phyloP scores from a whole-genome alignment of 2,113 vertebrate genomes.

The Sarotherodon lohbergeri region DNA sequence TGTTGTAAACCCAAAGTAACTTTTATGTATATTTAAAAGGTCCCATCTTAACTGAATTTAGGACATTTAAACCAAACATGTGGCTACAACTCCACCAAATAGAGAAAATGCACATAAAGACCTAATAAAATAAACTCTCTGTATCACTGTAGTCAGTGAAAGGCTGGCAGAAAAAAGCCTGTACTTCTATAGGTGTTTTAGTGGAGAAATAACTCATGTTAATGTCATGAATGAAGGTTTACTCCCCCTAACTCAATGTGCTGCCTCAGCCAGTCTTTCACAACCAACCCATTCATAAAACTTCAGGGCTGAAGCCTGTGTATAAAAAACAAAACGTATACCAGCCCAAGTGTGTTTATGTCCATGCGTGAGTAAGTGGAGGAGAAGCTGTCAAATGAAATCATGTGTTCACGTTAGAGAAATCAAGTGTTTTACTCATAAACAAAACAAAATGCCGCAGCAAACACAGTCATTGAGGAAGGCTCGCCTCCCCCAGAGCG shows the following conservation, averaged over 20 bases:
- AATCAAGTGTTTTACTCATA: slow-evolving; percentile 25
- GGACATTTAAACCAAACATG: not conserved
- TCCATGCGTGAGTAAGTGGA: not conserved
- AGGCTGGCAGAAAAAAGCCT: not conserved
- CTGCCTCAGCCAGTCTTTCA: slow-evolving; percentile 76
- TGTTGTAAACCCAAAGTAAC: not conserved
- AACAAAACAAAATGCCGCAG: slow-evolving; percentile 8
- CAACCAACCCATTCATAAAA: slow-evolving; percentile 81
- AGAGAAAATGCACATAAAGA: not conserved
- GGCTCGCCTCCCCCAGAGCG: not conserved
- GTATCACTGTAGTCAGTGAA: not conserved
- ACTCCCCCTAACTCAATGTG: slow-evolving; percentile 65
- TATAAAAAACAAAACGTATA: not conserved
- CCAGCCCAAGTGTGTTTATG: slow-evolving; percentile 19
- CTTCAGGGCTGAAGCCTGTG: slow-evolving; percentile 34
- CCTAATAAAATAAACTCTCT: not conserved
- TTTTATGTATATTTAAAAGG: not conserved
- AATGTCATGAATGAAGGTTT: slow-evolving; percentile 68
- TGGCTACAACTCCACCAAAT: not conserved
- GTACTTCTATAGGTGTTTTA: slow-evolving; percentile 11
- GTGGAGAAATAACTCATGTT: slow-evolving; percentile 5
- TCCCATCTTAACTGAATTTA: not conserved
- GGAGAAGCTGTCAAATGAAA: slow-evolving; percentile 39
- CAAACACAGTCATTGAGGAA: not conserved
- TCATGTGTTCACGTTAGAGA: slow-evolving; percentile 15